These are phyloP conservation scores for Oscheius sp. DNA, from an alignment of 2,888 invertebrate genomes.

Conservation along the genomic window DNA sequence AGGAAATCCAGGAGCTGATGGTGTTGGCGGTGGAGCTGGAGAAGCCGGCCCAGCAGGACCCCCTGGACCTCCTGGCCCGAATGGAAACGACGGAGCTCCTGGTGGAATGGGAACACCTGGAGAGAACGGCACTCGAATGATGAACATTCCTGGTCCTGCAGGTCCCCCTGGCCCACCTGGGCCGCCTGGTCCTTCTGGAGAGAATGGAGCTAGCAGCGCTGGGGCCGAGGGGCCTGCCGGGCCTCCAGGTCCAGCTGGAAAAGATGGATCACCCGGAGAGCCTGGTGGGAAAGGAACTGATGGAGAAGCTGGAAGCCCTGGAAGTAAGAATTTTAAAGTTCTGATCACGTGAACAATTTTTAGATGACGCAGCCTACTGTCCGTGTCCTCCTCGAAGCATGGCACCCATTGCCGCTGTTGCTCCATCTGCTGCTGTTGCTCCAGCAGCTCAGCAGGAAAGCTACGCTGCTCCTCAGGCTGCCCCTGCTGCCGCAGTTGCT, in stretches of 20 bases:
- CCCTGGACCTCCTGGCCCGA: conserved; percentile 12
- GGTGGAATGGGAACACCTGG: conserved; percentile 38
- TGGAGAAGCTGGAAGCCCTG: conserved; percentile 17
- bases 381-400: conserved; percentile 11
- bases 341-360: too few relatives aligned
- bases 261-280: conserved; percentile 6
- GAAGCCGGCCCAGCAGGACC: conserved; percentile 46
- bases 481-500: conserved; percentile 24
- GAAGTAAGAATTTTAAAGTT: not conserved
- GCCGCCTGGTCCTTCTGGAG: conserved; percentile 16
- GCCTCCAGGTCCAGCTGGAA: conserved; percentile 18
- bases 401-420: not conserved
- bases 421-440: not conserved
- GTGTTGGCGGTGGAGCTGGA: conserved; percentile 15
- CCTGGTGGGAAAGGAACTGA: conserved; percentile 8
- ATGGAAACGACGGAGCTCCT: conserved; percentile 30
- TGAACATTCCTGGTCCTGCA: conserved; percentile 10
- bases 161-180: conserved; percentile 21
- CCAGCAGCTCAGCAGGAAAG: not conserved
- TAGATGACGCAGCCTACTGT: conserved; percentile 2
- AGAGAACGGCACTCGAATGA: conserved; percentile 4
- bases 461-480: not conserved
- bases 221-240: conserved; percentile 11
- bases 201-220: not conserved
- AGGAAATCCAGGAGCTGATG: conserved; percentile 28